A percentile compares a stretch with the other conserved stretches of the same genome.
Conservation (phyloP, 92 coral and sea anemone genomes). For the Muricea muricata region DNA sequence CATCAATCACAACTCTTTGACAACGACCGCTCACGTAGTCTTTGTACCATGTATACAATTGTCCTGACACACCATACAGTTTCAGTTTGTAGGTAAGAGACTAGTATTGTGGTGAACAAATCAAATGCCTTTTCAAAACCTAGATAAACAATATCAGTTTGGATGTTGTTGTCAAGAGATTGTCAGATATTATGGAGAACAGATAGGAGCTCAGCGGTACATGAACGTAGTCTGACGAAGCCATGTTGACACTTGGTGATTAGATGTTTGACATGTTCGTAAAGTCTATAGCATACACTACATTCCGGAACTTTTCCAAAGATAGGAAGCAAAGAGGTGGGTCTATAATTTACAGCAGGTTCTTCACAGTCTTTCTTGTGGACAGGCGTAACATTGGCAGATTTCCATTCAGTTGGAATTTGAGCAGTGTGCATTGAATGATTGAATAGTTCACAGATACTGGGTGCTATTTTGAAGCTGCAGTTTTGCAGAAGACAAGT, state of each 20-base stretch:
- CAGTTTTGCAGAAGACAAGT: not conserved
- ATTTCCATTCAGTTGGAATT: not conserved
- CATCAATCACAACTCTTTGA: conserved; percentile 43
- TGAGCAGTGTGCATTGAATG: not conserved
- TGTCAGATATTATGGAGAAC: conserved; percentile 5
- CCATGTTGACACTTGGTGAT: not conserved
- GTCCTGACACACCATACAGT: not conserved
- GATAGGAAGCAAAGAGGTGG: not conserved
- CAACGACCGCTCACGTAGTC: conserved; percentile 49
- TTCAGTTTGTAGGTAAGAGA: not conserved
- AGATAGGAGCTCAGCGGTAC: not conserved
- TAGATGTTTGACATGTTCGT: not conserved
- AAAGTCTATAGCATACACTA: not conserved
- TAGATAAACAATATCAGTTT: not conserved
- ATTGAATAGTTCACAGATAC: not conserved
- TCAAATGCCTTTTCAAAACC: not conserved
- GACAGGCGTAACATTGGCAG: not conserved
- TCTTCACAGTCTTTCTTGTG: not conserved
- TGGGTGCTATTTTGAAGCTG: not conserved
- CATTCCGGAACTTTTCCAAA: not conserved
- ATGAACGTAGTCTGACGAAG: not conserved
- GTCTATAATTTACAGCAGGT: not conserved
- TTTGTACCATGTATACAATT: not conserved
- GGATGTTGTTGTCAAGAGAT: not conserved
- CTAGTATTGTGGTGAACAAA: not conserved